Base-by-base conservation (phyloP, 2,113 vertebrate genomes). In the Fregetta grallaria region DNA sequence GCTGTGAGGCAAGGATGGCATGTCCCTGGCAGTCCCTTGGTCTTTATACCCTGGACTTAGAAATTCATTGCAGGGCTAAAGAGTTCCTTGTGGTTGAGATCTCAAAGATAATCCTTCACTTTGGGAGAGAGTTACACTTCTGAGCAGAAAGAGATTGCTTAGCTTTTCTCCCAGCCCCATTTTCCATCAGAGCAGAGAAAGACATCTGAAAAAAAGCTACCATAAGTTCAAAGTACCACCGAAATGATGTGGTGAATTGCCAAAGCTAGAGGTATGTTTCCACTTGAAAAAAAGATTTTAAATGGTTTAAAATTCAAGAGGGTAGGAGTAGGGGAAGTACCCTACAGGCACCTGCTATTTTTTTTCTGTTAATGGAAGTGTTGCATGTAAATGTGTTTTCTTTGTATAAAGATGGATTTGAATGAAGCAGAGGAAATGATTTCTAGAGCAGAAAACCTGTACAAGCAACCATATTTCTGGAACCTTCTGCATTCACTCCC, bases 401-500 rank as follows among this genome's bases (percentile, higher is more conserved):
- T 45, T 42, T 3, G 11, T 13, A 3, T 79, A 40, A 97, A 98
- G 98, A 55, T 94, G 96, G 94, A 98, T 84, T 96, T 98, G 91
- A 97, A 96, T 79, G 91, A 97, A 92, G 92, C 58, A 0, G 98
- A 98, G 27, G 95, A 97, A 42, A 65, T 97, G 13, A 97, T 98
- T 59, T 76, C 76, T 45, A 93, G 42, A 70, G 30, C 97, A 76
- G 98, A 98, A 94, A 86, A 26, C 25, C 90, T 98, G 22, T 96
- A 98, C n/a, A 95, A 92, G 21, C 96, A 98, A 55, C 95, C 96
- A 6, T 88, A 95, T 13, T 21, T 98, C 62, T 98, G 98, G 98
- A 92, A 97, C 21, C 78, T 98, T 52, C 94, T 98, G 1, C 91
- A 62, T 50, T 96, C 68, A 1, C 66, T 98, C 26, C 97, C 97